Evolutionary conservation across 1,140 invertebrate genomes (phyloP), one percentile per base, ranked within the genome.

Genomic region (Macrotrachela quadricornifera): DNA sequence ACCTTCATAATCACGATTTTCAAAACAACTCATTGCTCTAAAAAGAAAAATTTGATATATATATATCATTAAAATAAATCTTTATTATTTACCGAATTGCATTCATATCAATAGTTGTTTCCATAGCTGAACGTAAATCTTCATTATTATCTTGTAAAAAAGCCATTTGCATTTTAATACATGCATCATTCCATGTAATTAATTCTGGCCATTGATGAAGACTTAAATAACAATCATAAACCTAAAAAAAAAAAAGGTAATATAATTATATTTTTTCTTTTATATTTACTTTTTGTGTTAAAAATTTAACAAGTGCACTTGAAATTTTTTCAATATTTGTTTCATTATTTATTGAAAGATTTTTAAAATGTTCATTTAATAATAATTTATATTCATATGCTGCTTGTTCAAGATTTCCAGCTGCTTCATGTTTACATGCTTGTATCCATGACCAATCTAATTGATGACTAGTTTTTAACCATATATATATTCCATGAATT

Each of bases 401-500:
- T 30, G 21, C 21, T 30, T 30, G 21, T 30, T 30, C 21, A 30
- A 30, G 21, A 30, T 30, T 30, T 2, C 21, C 21, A 30, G 21
- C 21, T 4, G 21, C 21, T 30, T 30, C 21, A 30, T 30, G 43
- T 43, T 52, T 10, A 52, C 41, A 10, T 46, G 36, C 15, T 41
- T 16, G 21, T 46, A 36, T 17, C 41, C 30, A 17, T 51, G 47
- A 12, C 30, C n/a, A 36, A 36, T 49, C 45, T 14, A 38, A 13
- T 16, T 17, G 10, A 37, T 49, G 10, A 74, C 65, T 46, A 77
- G 76, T 58, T 79, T 79, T 50, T 13, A 80, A 77, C 82, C 82
- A 91, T 6, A 77, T 67, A 63, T 84, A 82, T 0, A 92, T 64
- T 0, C 90, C 90, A 46, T 79, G 73, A 36, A 92, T 71, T 0